Evolutionary conservation across 1,140 invertebrate species (phyloP).

Genomic region (Hesperophylax magnus): DNA sequence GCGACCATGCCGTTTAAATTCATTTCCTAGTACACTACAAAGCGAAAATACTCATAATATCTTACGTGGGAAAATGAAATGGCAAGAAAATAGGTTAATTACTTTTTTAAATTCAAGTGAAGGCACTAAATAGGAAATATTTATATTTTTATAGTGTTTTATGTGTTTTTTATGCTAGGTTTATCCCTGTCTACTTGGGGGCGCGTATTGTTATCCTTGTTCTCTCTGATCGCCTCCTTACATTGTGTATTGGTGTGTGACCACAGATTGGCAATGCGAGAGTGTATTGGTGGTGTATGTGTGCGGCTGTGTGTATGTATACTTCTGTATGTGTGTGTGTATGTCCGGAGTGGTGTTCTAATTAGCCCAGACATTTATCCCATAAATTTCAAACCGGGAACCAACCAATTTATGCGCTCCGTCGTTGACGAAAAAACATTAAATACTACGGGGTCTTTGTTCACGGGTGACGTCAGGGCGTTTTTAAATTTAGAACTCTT

Average conservation of each 20-base stretch:
- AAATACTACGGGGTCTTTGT: conserved; percentile 37
- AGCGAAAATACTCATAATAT: not conserved
- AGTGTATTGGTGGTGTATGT: not conserved
- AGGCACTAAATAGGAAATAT: too few species aligned
- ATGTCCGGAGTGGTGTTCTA: conserved; percentile 40
- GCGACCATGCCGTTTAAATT: not conserved
- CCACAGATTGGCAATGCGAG: conserved; percentile 16
- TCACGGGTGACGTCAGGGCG: conserved; percentile 33
- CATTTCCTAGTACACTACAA: not conserved
- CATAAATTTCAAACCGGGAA: conserved; percentile 41
- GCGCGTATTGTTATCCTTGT: not conserved
- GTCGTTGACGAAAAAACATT: conserved; percentile 44
- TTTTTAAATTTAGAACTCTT: conserved; percentile 28
- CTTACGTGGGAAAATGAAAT: not conserved
- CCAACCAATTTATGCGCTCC: conserved; percentile 47
- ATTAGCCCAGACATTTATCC: conserved; percentile 49
- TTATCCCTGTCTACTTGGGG: not conserved
- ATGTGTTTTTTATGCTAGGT: not conserved
- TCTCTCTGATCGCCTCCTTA: conserved; percentile 1
- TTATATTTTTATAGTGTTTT: not conserved
- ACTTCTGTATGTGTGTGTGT: not conserved
- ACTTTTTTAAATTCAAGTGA: too few species aligned
- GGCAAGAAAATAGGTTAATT: not conserved
- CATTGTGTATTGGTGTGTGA: conserved; percentile 12
- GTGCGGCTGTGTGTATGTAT: not conserved